Evolutionary conservation across 2,797 vertebrate species (phyloP), one percentile per base, ranked within the genome.

Genomic region (Smutsia gigantea): DNA sequence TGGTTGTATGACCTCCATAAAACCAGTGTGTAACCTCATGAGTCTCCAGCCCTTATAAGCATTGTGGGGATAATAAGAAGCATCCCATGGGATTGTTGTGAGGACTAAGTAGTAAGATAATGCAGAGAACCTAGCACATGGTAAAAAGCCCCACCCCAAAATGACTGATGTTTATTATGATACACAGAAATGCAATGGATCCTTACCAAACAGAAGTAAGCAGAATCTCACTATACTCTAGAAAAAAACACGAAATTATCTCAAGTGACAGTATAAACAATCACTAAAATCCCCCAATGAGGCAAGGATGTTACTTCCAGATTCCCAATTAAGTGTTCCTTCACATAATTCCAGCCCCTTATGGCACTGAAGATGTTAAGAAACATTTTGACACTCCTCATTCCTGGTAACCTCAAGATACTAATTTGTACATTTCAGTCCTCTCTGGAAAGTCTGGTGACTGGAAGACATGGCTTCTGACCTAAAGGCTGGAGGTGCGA

Each of bases 11-110:
- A n/a, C 25, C 15, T 59, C 18, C 2, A 23, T 6, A 29, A 51
- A n/a, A 1, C 4, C 46, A 46, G 46, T 10, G 4, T 46, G 9
- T 13, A 69, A 14, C 0, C 2, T 53, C 21, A 0, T 5, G 23
- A 57, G 29, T 31, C 13, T 75, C 72, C 11, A 34, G 49, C 7
- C 12, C 0, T 34, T n/a, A 49, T 69, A 12, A 78, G 9, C 5
- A 42, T 2, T 49, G 39, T 2, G 17, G 39, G 13, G 37, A 34
- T 5, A 61, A 75, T 0, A 87, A 17, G 39, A 19, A 37, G 5
- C 7, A 17, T 15, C 21, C 72, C 39, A 31, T 4, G 5, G 15
- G 3, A 19, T 10, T 57, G 9, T 2, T n/a, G 34, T 68, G 18
- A 91, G 46, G 31, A 68, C 10, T 10, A 61, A 59, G 18, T 57